Conservation (phyloP, 1,140 invertebrate species). For the Vollenhovia emeryi region DNA sequence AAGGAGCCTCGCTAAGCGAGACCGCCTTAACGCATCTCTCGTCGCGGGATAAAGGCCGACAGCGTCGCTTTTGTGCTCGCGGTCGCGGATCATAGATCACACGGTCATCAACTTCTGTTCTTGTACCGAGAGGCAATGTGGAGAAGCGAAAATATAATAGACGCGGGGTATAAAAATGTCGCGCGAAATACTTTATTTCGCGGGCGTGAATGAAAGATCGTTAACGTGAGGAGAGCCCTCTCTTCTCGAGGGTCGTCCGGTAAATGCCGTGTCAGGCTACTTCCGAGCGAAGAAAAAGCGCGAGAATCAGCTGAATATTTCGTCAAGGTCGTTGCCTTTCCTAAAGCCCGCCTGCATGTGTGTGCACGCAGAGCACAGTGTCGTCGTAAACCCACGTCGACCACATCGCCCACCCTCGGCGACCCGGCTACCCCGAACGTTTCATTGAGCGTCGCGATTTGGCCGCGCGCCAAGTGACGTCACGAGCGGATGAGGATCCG, state of each 20-base stretch:
- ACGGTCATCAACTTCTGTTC: slow-evolving; percentile 42
- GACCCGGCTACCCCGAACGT: slow-evolving; percentile 68
- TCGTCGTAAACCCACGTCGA: slow-evolving; percentile 69
- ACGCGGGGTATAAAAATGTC: slow-evolving; percentile 13
- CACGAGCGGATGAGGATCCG: slow-evolving; percentile 71
- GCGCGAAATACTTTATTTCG: background rate
- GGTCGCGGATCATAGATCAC: slow-evolving; percentile 28
- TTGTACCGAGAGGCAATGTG: background rate
- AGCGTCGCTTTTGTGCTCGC: background rate
- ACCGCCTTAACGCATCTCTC: slow-evolving; percentile 16
- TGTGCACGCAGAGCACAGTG: slow-evolving; percentile 61
- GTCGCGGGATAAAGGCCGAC: slow-evolving; percentile 18
- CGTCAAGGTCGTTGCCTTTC: slow-evolving; percentile 74
- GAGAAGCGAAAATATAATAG: background rate
- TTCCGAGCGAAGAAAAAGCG: background rate
- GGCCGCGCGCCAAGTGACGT: slow-evolving; percentile 79
- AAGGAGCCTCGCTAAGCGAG: background rate
- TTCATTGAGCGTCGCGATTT: slow-evolving; percentile 80
- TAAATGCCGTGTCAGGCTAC: background rate
- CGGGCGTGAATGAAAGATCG: slow-evolving; percentile 29
- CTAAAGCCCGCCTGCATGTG: slow-evolving; percentile 28
- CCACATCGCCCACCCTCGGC: slow-evolving; percentile 56
- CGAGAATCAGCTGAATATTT: slow-evolving; percentile 52
- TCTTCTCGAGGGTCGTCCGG: background rate
- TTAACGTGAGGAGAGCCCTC: background rate